Conservation (phyloP, 1,140 invertebrate genomes). For the Pectinophora gossypiella region DNA sequence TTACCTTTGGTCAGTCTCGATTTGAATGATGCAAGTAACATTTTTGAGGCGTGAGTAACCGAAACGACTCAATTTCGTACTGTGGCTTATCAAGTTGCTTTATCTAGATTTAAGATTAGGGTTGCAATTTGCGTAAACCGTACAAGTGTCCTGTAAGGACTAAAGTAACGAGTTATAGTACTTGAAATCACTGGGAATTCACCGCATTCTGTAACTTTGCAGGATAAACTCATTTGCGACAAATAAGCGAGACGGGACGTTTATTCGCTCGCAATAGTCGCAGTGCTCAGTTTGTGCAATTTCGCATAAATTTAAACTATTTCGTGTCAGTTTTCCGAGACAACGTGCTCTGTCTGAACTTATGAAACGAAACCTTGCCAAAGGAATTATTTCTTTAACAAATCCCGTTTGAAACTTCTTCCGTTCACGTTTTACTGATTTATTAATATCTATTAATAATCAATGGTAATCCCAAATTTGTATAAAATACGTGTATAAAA, state of each 20-base stretch:
- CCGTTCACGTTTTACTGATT: too few relatives aligned
- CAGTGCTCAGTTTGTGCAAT: not conserved
- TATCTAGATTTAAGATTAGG: not conserved
- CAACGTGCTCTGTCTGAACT: too few relatives aligned
- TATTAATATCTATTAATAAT: too few relatives aligned
- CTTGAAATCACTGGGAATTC: not conserved
- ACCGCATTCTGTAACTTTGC: not conserved
- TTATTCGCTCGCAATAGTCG: not conserved
- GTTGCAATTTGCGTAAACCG: not conserved
- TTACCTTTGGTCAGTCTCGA: not conserved
- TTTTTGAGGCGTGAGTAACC: not conserved
- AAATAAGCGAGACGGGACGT: conserved; percentile 2
- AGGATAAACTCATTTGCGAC: conserved; percentile 1
- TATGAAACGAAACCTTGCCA: too few relatives aligned
- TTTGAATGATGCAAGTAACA: not conserved
- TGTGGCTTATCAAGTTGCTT: not conserved
- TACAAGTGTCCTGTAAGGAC: not conserved
- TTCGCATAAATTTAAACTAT: not conserved
- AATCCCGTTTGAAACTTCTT: too few relatives aligned
- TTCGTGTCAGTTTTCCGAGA: not conserved
- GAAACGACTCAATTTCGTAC: too few relatives aligned
- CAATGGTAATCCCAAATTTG: too few relatives aligned
- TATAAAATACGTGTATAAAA: too few relatives aligned
- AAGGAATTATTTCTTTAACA: too few relatives aligned
- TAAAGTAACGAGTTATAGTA: not conserved